Conservation (phyloP, 2,797 vertebrate genomes). For the Notolepis coatsorum region DNA sequence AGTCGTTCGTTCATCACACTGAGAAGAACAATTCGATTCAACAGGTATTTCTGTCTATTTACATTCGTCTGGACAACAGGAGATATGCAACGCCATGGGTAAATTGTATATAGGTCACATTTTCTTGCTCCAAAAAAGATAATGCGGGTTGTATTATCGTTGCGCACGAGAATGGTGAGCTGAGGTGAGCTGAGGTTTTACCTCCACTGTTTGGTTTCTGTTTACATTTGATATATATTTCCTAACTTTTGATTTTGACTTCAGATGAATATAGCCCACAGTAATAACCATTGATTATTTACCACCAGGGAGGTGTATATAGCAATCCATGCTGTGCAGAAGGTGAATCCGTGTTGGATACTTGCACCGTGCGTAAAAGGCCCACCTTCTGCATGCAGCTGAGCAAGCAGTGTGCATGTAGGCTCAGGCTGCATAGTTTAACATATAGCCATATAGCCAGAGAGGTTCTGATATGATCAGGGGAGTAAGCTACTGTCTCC, state of each 20-base stretch:
- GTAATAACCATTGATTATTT: no score
- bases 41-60: conserved; percentile 43
- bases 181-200: not conserved
- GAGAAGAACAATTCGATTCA: conserved; percentile 28
- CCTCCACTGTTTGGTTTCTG: conserved; percentile 19
- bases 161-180: not conserved
- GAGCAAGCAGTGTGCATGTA: no score
- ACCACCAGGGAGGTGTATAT: no score
- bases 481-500: conserved; percentile 65
- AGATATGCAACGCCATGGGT: conserved; percentile 11
- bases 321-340: no score
- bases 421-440: no score
- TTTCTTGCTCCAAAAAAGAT: not conserved
- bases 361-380: no score
- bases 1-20: conserved; percentile 17
- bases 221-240: not conserved
- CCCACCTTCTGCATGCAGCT: no score
- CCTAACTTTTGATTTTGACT: not conserved
- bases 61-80: conserved; percentile 47
- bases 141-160: not conserved
- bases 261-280: no score
- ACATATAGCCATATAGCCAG: no score
- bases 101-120: conserved; percentile 15
- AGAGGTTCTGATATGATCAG: conserved; percentile 32
- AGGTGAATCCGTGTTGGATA: no score